Evolutionary conservation across 37 sponge, comb jelly and placozoan species (phyloP).

Genomic region (Bolinopsis microptera): DNA sequence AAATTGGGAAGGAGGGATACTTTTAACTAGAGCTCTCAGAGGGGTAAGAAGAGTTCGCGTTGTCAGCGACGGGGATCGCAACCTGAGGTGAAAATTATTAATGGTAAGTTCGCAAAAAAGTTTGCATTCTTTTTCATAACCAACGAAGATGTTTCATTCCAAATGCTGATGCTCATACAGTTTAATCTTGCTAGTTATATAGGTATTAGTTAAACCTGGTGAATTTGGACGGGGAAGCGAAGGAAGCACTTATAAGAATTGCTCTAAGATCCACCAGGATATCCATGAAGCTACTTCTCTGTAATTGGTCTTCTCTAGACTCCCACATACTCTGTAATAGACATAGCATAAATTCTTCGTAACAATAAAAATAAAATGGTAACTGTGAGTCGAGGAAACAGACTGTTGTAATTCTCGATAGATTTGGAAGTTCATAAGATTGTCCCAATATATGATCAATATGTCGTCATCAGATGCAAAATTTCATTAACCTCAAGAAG

Average conservation of each 20-base stretch:
- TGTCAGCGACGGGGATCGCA: background rate
- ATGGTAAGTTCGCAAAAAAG: no score
- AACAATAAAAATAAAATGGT: no score
- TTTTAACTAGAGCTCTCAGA: background rate
- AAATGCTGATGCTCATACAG: no score
- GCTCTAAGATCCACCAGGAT: conserved; percentile 52
- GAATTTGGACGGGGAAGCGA: background rate
- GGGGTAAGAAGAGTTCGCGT: background rate
- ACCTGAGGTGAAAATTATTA: background rate
- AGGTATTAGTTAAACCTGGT: background rate
- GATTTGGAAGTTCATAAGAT: no score
- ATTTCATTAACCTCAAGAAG: conserved; percentile 29
- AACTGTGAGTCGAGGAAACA: no score
- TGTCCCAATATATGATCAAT: no score
- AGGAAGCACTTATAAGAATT: conserved; percentile 18
- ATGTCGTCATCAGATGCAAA: no score
- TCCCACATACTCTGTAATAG: conserved; percentile 20
- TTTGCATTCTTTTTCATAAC: no score
- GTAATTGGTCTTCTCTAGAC: background rate
- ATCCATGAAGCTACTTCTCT: conserved; percentile 26
- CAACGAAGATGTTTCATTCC: no score
- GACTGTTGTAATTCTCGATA: no score
- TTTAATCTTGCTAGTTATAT: background rate
- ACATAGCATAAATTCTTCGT: no score
- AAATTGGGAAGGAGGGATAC: background rate